These are phyloP conservation scores for Amazona guildingii DNA, from an alignment of 2,113 vertebrate genomes.

Conservation along the genomic window DNA sequence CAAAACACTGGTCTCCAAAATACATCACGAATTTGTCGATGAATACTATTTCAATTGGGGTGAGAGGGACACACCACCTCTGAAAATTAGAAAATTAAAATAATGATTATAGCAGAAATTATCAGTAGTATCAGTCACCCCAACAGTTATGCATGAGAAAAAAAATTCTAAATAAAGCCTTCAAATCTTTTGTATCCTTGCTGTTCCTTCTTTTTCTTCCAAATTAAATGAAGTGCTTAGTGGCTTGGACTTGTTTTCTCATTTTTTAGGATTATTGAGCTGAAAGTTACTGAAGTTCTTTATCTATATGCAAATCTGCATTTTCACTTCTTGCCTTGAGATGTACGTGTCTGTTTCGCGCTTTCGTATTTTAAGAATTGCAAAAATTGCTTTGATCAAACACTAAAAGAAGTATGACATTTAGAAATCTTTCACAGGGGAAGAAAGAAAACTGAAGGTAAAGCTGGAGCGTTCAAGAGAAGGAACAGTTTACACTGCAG, in stretches of 20 bases:
- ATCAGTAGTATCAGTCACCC: neutral
- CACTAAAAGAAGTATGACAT: neutral
- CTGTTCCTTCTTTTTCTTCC: neutral
- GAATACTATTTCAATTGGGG: neutral
- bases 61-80: neutral
- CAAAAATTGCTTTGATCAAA: neutral
- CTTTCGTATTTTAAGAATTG: neutral
- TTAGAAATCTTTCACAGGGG: neutral
- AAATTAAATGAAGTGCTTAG: neutral
- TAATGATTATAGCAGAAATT: neutral
- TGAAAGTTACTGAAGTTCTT: neutral
- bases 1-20: neutral
- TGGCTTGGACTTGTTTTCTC: neutral
- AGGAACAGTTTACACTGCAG: neutral
- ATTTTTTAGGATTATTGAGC: neutral
- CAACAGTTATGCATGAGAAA: neutral
- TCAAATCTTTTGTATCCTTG: neutral
- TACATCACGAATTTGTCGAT: neutral
- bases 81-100: neutral
- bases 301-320: neutral
- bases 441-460: neutral
- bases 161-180: neutral
- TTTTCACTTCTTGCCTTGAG: neutral
- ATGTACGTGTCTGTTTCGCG: neutral
- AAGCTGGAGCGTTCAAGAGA: neutral